Percentiles rank a stretch among this genome's conserved stretches.
These are phyloP conservation scores for Tethea ocularis DNA, from an alignment of 2,888 invertebrate species.

Conservation along the genomic window DNA sequence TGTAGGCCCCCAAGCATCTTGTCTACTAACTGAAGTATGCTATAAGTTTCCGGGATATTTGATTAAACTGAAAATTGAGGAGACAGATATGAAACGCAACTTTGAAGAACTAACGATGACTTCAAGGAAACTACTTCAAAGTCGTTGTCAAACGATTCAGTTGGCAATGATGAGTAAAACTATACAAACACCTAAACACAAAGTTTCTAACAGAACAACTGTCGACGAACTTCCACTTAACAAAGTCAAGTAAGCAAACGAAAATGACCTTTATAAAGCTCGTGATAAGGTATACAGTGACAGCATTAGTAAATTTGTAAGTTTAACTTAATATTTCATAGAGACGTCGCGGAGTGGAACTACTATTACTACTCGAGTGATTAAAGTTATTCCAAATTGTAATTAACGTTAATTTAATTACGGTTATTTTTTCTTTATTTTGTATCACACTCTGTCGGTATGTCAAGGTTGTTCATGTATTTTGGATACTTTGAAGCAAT, in stretches of 20 bases:
- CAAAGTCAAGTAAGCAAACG: slow-evolving; percentile 18
- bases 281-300: slow-evolving; percentile 16
- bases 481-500: no score
- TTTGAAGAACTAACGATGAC: background rate
- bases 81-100: background rate
- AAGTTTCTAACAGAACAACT: slow-evolving; percentile 53
- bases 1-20: no score
- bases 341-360: slow-evolving; percentile 37
- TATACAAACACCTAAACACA: slow-evolving; percentile 58
- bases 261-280: slow-evolving; percentile 24
- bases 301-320: slow-evolving; percentile 21
- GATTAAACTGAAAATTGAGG: background rate
- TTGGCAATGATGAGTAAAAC: slow-evolving; percentile 47
- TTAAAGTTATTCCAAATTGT: slow-evolving; percentile 15
- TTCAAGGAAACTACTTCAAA: slow-evolving; percentile 6
- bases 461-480: no score
- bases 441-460: no score
- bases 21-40: no score
- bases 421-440: background rate
- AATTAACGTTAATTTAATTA: background rate
- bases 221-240: slow-evolving; percentile 37
- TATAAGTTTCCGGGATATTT: background rate
- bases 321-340: slow-evolving; percentile 63
- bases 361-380: slow-evolving; percentile 39
- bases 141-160: slow-evolving; percentile 25